phyloP scores from a whole-genome alignment of 1,140 invertebrate species.

The Nebria ingens region DNA sequence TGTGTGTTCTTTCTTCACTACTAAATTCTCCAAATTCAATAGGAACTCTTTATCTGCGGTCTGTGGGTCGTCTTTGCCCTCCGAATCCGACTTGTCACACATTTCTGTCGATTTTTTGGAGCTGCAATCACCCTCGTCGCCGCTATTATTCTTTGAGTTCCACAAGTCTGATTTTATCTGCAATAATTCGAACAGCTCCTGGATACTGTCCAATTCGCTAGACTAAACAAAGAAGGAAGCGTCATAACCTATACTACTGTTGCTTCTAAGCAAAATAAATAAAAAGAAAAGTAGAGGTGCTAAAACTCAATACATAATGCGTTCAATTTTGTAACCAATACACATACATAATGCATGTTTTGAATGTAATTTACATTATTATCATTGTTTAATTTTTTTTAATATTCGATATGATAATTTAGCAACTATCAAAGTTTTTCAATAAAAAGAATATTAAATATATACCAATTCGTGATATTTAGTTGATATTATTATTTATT shows the following conservation, averaged over 20 bases:
- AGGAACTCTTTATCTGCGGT: conserved; percentile 17
- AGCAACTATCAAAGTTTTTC: no score
- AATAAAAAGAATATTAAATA: no score
- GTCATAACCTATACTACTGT: no score
- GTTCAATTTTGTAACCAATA: no score
- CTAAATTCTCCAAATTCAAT: neutral
- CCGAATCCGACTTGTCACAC: conserved; percentile 49
- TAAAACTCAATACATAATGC: neutral
- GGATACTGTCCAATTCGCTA: conserved; percentile 65
- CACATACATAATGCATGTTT: no score
- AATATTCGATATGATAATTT: no score
- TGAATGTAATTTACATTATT: no score
- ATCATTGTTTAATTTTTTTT: no score
- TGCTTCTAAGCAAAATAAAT: no score
- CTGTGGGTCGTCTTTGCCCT: conserved; percentile 36
- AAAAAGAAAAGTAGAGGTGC: conserved; percentile 7
- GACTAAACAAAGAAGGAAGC: no score
- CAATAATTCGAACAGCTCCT: conserved; percentile 67
- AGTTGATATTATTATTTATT: no score
- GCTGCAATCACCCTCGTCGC: conserved; percentile 39
- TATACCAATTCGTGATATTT: no score
- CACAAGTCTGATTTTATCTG: conserved; percentile 73
- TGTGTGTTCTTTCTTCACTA: conserved; percentile 11
- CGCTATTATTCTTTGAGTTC: conserved; percentile 44
- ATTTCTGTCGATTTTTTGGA: conserved; percentile 49